Evolutionary conservation across 2,888 invertebrate species (phyloP), one percentile per base, ranked within the genome.

Genomic region (Cactoblastis cactorum): DNA sequence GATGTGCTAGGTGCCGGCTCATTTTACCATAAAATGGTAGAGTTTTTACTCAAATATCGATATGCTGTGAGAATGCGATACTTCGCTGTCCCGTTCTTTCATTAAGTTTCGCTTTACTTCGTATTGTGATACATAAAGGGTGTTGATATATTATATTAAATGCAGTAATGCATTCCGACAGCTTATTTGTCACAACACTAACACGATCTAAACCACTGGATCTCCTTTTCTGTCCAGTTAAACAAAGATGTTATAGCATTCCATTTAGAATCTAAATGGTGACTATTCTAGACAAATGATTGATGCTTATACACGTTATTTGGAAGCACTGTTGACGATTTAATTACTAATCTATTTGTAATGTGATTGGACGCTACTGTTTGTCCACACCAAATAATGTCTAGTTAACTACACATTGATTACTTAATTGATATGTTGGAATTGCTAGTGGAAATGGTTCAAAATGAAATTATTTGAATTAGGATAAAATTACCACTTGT

Each of bases 301-400:
- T 41, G 24, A 15, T 14, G 5, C 24, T 24, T 28, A 28, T 8
- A 43, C 28, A 14, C 15, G 28, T 28, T 28, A 43, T 43, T 6
- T 11, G 9, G 12, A 28, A 15, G 15, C 32, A 8, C 11, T 32
- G 43, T 32, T 43, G 28, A 43, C 28, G 28, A 43, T 43, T 28
- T 43, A 43, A 41, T 41, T 41, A 24, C 28, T 15, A 43, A 2
- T 28, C 8, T 14, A 9, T 24, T 11, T 43, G 15, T 17, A 43
- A 43, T 28, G 28, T 43, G 11, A 28, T 43, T 24, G 24, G 43
- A 32, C 41, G 24, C 41, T 41, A 17, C 28, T 17, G 43, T 43
- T 43, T 43, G 28, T 43, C 28, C 12, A 28, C 9, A 17, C 17
- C 43, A 43, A 43, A 43, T 28, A 43, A 32, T 43, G 43, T 32